phyloP scores from a whole-genome alignment of 2,113 vertebrate genomes.

The Neodon shergylaensis region DNA sequence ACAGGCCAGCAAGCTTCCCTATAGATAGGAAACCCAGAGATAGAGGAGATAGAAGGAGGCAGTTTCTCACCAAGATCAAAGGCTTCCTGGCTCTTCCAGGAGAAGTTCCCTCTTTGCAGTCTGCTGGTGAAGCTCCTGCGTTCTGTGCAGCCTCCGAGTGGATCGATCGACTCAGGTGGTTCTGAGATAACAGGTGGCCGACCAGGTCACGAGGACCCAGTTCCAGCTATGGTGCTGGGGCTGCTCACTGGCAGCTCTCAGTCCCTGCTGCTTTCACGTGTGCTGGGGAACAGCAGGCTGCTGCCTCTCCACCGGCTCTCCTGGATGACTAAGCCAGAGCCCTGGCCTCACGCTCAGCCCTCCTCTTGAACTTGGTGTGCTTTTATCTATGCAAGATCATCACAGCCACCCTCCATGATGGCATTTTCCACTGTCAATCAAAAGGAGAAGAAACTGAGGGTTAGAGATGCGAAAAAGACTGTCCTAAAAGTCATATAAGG shows the following conservation, averaged over 20 bases:
- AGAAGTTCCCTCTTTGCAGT: neutral
- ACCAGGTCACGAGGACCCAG: neutral
- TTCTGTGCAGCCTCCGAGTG: neutral
- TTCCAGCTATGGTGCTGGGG: neutral
- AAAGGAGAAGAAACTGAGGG: neutral
- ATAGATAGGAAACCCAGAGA: neutral
- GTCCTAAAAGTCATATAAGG: fast-evolving
- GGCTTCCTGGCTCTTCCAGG: neutral
- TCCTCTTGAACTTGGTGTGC: neutral
- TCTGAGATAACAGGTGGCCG: conserved; percentile 34
- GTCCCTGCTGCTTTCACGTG: neutral
- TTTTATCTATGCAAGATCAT: neutral
- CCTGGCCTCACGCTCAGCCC: neutral
- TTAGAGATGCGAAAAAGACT: neutral
- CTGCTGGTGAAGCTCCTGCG: neutral
- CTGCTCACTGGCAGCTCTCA: neutral
- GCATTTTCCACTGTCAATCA: neutral
- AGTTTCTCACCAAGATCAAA: neutral
- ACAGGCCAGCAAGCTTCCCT: neutral
- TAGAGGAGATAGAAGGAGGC: neutral
- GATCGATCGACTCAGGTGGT: neutral
- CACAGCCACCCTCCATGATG: neutral
- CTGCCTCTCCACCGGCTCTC: neutral
- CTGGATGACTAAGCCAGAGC: neutral
- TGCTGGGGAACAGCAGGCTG: neutral